Percentiles rank a stretch among this genome's conserved stretches.
Evolutionary conservation across 2,888 invertebrate genomes (phyloP).

Genomic region (Villa cingulata): DNA sequence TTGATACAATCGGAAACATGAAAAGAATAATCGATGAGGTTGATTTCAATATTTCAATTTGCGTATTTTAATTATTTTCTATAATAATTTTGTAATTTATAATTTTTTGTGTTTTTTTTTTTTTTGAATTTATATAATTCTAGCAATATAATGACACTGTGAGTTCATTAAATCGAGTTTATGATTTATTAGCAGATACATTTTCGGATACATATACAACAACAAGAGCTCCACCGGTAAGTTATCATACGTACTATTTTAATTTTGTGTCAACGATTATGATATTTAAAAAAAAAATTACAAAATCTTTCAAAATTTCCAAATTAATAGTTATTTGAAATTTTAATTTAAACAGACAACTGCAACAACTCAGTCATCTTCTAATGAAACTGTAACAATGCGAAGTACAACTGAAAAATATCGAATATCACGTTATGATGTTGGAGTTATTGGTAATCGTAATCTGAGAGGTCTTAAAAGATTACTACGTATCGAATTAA

Average conservation of each 20-base stretch:
- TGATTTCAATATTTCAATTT: slow-evolving; percentile 12
- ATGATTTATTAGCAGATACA: slow-evolving; percentile 28
- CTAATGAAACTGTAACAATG: slow-evolving; percentile 2
- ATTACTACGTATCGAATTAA: slow-evolving; percentile 27
- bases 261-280: too few relatives aligned
- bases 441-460: slow-evolving; percentile 30
- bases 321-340: neutral
- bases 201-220: slow-evolving; percentile 29
- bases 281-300: too few relatives aligned
- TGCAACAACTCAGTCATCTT: neutral
- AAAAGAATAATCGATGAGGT: slow-evolving; percentile 29
- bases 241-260: neutral
- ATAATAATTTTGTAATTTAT: too few relatives aligned
- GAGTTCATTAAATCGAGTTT: slow-evolving; percentile 26
- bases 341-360: too few relatives aligned
- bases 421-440: slow-evolving; percentile 30
- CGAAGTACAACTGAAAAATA: slow-evolving; percentile 29
- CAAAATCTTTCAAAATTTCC: neutral
- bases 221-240: slow-evolving; percentile 18
- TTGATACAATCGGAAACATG: slow-evolving; percentile 29
- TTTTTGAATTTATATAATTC: too few relatives aligned
- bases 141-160: slow-evolving; percentile 35
- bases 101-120: slow-evolving; percentile 1
- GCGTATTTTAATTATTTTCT: neutral
- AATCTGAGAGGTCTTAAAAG: slow-evolving; percentile 33